These are phyloP conservation scores for Brachionus calyciflorus DNA, from an alignment of 1,140 invertebrate species.

Conservation along the genomic window DNA sequence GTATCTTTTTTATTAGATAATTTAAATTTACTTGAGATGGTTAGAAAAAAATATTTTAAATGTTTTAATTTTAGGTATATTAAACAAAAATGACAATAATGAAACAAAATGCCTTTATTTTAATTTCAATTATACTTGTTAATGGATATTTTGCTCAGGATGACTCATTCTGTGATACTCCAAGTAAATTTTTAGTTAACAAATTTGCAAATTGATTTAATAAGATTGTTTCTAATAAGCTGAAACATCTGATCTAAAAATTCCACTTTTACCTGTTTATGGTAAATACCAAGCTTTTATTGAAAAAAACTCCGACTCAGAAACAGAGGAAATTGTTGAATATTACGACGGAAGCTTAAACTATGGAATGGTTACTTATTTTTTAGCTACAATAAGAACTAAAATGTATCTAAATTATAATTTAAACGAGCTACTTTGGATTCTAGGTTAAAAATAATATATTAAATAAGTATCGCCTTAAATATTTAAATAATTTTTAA, in stretches of 20 bases:
- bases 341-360: neutral
- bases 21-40: neutral
- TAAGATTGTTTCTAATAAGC: neutral
- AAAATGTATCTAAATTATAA: slow-evolving; percentile 11
- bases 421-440: slow-evolving; percentile 7
- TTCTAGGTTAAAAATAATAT: neutral
- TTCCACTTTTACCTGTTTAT: neutral
- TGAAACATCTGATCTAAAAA: neutral
- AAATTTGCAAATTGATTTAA: neutral
- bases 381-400: slow-evolving; percentile 11
- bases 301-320: slow-evolving; percentile 15
- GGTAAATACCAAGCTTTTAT: neutral
- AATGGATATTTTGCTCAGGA: neutral
- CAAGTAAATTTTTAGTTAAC: neutral
- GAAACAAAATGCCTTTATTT: neutral
- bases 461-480: no score
- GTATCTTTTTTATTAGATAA: neutral
- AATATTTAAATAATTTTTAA: no score
- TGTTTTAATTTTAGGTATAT: neutral
- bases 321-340: slow-evolving; percentile 25
- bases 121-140: neutral
- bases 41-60: no score
- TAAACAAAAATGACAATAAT: neutral
- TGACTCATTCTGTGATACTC: neutral
- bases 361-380: neutral